Conservation (phyloP, 1,140 invertebrate genomes). For the Pogonomyrmex californicus region DNA sequence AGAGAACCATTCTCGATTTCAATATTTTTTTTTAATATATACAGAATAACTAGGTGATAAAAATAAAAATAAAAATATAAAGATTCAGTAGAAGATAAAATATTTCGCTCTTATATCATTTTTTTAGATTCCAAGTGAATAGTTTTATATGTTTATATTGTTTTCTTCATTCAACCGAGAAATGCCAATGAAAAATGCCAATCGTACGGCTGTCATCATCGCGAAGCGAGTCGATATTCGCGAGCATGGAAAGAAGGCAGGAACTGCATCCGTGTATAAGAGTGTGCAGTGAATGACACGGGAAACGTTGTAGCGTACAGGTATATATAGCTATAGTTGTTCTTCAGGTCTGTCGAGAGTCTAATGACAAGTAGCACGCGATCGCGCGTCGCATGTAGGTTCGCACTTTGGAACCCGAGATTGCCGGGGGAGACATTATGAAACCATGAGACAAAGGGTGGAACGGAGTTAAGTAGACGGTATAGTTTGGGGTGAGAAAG, state of each 20-base stretch:
- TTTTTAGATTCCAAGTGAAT: background rate
- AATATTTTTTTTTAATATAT: background rate
- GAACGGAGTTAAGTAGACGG: constrained; percentile 52
- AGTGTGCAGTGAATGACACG: constrained; percentile 22
- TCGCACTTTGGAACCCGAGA: constrained; percentile 71
- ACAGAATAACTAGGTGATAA: background rate
- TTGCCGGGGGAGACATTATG: constrained; percentile 71
- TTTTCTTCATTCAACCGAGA: background rate
- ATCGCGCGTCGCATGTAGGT: constrained; percentile 73
- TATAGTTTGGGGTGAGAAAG: constrained; percentile 19
- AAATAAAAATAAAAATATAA: background rate
- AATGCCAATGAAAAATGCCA: background rate
- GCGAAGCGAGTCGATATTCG: constrained; percentile 22
- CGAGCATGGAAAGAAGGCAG: constrained; percentile 45
- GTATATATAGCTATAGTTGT: constrained; percentile 22
- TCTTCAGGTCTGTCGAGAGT: constrained; percentile 37
- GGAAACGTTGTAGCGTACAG: constrained; percentile 36
- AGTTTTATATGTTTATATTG: background rate
- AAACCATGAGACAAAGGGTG: constrained; percentile 67
- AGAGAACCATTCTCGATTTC: background rate
- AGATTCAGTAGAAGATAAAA: background rate
- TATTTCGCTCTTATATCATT: background rate
- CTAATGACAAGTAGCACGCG: constrained; percentile 76
- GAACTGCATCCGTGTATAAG: constrained; percentile 62
- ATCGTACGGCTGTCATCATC: background rate